These are phyloP conservation scores for Plemyria rubiginata DNA, from an alignment of 2,888 invertebrate species.

Conservation along the genomic window DNA sequence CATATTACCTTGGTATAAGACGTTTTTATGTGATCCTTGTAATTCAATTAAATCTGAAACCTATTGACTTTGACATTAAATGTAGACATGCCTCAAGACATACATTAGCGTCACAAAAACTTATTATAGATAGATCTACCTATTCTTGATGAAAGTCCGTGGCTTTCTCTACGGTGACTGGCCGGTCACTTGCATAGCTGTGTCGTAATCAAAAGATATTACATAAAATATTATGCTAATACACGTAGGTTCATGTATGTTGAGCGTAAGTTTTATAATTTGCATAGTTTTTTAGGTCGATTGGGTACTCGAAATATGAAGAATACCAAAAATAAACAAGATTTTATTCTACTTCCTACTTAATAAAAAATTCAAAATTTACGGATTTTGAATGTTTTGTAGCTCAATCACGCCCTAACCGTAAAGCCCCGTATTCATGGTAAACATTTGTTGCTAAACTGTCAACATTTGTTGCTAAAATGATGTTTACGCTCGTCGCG, in stretches of 20 bases:
- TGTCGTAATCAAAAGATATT: conserved; percentile 28
- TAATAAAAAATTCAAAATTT: no score
- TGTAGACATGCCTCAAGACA: background rate
- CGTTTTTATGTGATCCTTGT: no score
- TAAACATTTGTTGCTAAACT: no score
- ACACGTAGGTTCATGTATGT: background rate
- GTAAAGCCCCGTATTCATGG: no score
- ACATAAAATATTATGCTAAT: conserved; percentile 9
- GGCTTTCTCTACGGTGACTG: conserved; percentile 43
- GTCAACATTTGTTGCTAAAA: no score
- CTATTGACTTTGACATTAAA: no score
- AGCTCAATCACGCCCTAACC: no score
- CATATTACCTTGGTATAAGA: no score
- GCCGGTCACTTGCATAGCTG: conserved; percentile 14
- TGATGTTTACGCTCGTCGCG: no score
- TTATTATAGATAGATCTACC: background rate
- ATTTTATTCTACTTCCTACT: no score
- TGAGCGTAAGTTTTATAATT: background rate
- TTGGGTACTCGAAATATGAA: background rate
- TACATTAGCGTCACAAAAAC: background rate
- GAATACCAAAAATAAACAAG: background rate
- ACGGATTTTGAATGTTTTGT: no score
- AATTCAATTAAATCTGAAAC: no score
- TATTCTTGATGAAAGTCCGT: conserved; percentile 40
- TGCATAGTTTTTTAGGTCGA: background rate